phyloP scores from a whole-genome alignment of 2,888 invertebrate genomes.

The Perdita meconis region DNA sequence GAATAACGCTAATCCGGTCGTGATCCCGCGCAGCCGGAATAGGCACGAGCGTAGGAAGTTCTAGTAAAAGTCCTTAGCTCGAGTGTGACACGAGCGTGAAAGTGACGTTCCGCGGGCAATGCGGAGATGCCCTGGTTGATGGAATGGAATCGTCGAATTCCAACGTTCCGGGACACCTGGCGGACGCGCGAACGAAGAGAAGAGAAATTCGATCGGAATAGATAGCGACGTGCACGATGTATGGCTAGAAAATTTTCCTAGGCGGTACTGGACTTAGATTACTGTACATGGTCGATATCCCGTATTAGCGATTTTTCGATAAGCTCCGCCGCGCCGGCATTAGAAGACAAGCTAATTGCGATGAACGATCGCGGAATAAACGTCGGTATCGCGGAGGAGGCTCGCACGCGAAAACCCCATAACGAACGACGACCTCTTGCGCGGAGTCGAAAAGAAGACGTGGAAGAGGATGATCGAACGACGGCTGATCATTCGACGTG shows the following conservation, averaged over 20 bases:
- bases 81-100: slow-evolving; percentile 58
- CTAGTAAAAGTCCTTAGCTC: slow-evolving; percentile 43
- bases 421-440: slow-evolving; percentile 9
- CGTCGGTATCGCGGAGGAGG: not conserved
- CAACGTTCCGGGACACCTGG: not conserved
- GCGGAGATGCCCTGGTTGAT: not conserved
- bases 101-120: slow-evolving; percentile 49
- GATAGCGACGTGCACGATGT: not conserved
- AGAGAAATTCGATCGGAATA: slow-evolving; percentile 10
- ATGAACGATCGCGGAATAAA: slow-evolving; percentile 37
- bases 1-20: slow-evolving; percentile 58
- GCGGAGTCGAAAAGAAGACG: slow-evolving; percentile 28
- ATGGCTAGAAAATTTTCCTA: too few relatives aligned
- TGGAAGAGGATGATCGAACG: slow-evolving; percentile 42
- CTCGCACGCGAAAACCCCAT: slow-evolving; percentile 16
- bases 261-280: too few relatives aligned
- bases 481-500: slow-evolving; percentile 35
- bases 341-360: slow-evolving; percentile 32
- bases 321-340: not conserved
- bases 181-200: slow-evolving; percentile 15
- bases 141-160: slow-evolving; percentile 5
- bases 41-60: slow-evolving; percentile 66
- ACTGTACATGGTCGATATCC: too few relatives aligned
- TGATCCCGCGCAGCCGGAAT: slow-evolving; percentile 55
- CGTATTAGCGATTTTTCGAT: not conserved